phyloP scores from a whole-genome alignment of 1,140 invertebrate species.

The Drosophila murphyi region DNA sequence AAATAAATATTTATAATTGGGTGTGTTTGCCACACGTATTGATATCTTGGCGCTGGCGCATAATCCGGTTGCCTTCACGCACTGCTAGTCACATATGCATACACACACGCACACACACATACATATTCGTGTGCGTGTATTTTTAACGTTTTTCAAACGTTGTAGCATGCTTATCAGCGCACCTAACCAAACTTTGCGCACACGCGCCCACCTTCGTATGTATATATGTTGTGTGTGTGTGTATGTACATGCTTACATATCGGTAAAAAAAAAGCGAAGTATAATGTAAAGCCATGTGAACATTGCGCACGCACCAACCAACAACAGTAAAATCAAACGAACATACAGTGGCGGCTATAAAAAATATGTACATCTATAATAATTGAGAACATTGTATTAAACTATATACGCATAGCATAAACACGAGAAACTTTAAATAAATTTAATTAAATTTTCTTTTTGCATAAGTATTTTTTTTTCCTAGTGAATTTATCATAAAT shows the following conservation, averaged over 20 bases:
- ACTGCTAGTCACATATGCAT: slow-evolving; percentile 8
- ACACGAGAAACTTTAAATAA: not conserved
- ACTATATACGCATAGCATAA: too few relatives aligned
- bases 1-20: too few relatives aligned
- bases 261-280: not conserved
- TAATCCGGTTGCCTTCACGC: slow-evolving; percentile 11
- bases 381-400: too few relatives aligned
- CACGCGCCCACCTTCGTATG: not conserved
- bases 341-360: slow-evolving; percentile 26
- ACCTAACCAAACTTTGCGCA: slow-evolving; percentile 42
- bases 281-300: slow-evolving; percentile 14
- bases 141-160: slow-evolving; percentile 17
- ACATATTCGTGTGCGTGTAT: not conserved
- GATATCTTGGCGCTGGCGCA: slow-evolving; percentile 25
- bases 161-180: slow-evolving; percentile 69
- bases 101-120: not conserved
- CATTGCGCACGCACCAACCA: slow-evolving; percentile 61
- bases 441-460: not conserved
- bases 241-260: not conserved
- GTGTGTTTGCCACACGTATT: not conserved
- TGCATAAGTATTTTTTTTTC: too few relatives aligned
- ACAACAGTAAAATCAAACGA: slow-evolving; percentile 14
- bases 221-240: not conserved
- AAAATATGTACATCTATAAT: slow-evolving; percentile 2
- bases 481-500: too few relatives aligned